Evolutionary conservation across 2,797 vertebrate species (phyloP), one percentile per base, ranked within the genome.

Genomic region (Columba guinea): DNA sequence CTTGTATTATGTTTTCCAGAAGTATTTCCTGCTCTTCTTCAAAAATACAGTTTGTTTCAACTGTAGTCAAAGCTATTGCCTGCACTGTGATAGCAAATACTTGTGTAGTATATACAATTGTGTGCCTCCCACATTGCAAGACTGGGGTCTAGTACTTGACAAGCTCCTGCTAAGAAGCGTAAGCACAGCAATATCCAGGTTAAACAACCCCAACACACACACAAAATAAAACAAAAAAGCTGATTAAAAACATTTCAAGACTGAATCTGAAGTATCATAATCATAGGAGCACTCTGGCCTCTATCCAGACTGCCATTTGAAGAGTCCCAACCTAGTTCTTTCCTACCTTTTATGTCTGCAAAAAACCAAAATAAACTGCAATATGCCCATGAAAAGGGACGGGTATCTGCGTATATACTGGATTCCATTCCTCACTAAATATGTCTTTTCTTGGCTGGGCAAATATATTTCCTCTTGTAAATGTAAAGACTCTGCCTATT

Each of bases 381-480:
- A 70, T 32, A 52, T 60, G 55, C 22, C 60, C 68, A 30, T 53
- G 60, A 74, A 93, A 89, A 93, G 62, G 68, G 83, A 90, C 71
- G 22, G 1, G 3, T 4, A 79, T 91, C 79, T 92, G 74, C 87
- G 78, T 91, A 60, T 16, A 82, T 71, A 49, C 52, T 79, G 74
- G 59, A 79, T 77, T 87, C 60, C 60, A 52, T 82, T 96, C 63
- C 62, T 77, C 68, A 49, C 59, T 86, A 67, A 73, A 34, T 58
- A 69, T 26, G 41, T 80, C 20, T 81, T 87, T 65, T 55, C 83
- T 93, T 94, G 78, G 79, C 76, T 87, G 34, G 75, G 32, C 64
- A 83, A 89, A 80, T 30, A 24, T 41, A 83, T 93, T 90, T 94
- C 90, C 82, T 69, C 85, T 64, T 70, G 55, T 85, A 93, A 94